A percentile compares a stretch with the other conserved stretches of the same genome.
Conservation (phyloP, 1,140 invertebrate species). For the Camponotus pennsylvanicus region DNA sequence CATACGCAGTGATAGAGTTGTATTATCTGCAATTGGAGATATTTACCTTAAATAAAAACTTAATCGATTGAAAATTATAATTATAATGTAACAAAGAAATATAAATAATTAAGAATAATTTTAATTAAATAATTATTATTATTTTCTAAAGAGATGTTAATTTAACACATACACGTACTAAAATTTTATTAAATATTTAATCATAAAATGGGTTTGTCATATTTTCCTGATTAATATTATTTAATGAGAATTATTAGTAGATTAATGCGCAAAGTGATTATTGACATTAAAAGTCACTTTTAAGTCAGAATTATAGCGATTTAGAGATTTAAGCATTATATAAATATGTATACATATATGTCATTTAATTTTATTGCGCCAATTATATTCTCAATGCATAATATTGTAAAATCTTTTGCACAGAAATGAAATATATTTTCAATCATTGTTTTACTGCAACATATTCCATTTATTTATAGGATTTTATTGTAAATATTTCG, state of each 20-base stretch:
- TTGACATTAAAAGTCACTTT: slow-evolving; percentile 5
- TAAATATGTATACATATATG: neutral
- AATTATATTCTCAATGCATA: slow-evolving; percentile 26
- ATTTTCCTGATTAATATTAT: slow-evolving; percentile 20
- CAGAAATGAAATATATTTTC: neutral
- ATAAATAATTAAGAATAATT: neutral
- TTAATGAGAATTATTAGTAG: neutral
- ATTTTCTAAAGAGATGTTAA: slow-evolving; percentile 8
- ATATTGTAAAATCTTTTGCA: slow-evolving; percentile 8
- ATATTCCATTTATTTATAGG: slow-evolving; percentile 24
- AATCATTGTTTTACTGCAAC: slow-evolving; percentile 13
- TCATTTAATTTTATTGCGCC: slow-evolving; percentile 13
- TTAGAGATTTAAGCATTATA: slow-evolving; percentile 8
- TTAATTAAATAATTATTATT: neutral
- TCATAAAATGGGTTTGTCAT: neutral
- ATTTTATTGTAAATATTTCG: slow-evolving; percentile 44
- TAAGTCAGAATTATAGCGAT: neutral
- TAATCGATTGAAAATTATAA: neutral
- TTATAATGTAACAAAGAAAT: neutral
- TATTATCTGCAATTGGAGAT: slow-evolving; percentile 4
- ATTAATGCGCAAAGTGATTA: neutral
- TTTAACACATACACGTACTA: neutral
- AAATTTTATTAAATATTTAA: neutral
- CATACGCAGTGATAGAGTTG: neutral
- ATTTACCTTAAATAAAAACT: slow-evolving; percentile 8